These are phyloP conservation scores for Emys orbicularis DNA, from an alignment of 2,797 vertebrate genomes.

Conservation along the genomic window DNA sequence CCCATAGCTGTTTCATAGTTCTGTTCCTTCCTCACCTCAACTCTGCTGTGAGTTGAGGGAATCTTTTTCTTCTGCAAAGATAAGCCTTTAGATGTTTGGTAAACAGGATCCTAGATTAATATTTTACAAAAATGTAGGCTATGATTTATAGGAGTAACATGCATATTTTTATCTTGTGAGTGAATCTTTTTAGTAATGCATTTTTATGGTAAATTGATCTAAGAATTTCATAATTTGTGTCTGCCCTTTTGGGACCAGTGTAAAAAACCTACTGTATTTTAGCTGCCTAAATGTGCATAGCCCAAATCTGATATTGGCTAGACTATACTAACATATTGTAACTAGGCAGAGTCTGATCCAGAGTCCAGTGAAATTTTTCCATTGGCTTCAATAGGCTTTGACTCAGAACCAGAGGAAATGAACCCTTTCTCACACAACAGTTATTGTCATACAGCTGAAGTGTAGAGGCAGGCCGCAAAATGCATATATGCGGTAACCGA, in stretches of 20 bases:
- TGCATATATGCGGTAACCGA: fast-evolving
- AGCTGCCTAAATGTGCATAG: background rate
- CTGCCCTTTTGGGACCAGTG: background rate
- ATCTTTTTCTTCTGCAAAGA: background rate
- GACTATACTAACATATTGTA: background rate
- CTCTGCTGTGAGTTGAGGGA: fast-evolving
- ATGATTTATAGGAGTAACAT: background rate
- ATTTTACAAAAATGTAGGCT: background rate
- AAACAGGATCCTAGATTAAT: background rate
- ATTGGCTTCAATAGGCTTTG: background rate
- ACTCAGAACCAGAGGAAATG: background rate
- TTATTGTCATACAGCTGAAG: background rate
- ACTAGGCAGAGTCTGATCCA: background rate
- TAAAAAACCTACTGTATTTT: background rate
- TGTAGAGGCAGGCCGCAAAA: background rate
- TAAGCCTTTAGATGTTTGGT: background rate
- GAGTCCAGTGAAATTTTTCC: background rate
- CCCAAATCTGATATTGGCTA: background rate
- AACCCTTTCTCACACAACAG: background rate
- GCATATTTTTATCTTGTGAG: background rate
- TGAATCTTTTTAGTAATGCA: background rate
- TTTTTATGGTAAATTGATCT: background rate
- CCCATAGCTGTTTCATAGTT: background rate
- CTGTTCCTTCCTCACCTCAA: background rate
- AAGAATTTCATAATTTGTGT: constrained; percentile 12